These are phyloP conservation scores for Anoura caudifer DNA, from an alignment of 2,113 vertebrate species.

Conservation along the genomic window DNA sequence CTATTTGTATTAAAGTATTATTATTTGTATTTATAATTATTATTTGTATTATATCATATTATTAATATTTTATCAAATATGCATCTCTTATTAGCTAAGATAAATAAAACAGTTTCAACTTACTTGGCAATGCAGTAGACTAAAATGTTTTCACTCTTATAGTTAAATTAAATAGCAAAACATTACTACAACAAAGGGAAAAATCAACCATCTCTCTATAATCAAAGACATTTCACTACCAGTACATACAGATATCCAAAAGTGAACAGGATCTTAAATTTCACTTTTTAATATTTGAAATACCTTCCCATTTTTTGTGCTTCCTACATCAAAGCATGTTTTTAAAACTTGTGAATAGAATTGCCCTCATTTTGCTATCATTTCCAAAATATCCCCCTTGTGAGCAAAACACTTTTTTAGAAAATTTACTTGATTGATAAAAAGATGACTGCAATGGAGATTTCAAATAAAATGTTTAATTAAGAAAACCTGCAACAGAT, in stretches of 20 bases:
- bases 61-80: not conserved
- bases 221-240: not conserved
- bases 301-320: not conserved
- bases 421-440: constrained; percentile 34
- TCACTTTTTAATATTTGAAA: not conserved
- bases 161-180: constrained; percentile 32
- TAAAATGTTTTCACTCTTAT: not conserved
- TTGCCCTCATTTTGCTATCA: not conserved
- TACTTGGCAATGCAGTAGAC: not conserved
- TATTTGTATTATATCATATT: not conserved
- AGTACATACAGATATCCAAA: not conserved
- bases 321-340: not conserved
- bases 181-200: not conserved
- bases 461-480: constrained; percentile 63
- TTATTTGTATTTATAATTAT: too few relatives aligned
- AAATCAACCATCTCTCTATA: not conserved
- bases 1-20: not conserved
- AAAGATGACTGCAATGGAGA: constrained; percentile 4
- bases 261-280: not conserved
- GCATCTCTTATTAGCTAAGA: not conserved
- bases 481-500: not conserved
- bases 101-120: constrained; percentile 23
- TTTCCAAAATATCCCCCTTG: not conserved
- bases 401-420: not conserved
- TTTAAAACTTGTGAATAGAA: not conserved